These are phyloP conservation scores for Styela plicata DNA, from an alignment of 23 tunicate genomes.

Conservation along the genomic window DNA sequence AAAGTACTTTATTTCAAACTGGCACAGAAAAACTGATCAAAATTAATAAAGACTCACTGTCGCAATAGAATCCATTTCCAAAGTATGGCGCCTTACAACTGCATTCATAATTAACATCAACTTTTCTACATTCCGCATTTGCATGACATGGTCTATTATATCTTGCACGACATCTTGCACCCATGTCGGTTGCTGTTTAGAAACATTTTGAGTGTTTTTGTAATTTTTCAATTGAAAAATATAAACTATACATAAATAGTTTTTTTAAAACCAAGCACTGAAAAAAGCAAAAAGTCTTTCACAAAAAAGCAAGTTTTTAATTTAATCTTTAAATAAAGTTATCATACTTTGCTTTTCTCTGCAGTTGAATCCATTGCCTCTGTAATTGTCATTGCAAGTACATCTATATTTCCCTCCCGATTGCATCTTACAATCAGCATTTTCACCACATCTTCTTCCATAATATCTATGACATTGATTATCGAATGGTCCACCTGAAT, in stretches of 20 bases:
- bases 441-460: conserved; percentile 12
- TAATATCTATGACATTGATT: conserved; percentile 14
- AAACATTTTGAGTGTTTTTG: no score
- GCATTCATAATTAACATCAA: background rate
- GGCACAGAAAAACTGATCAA: no score
- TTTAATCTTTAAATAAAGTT: no score
- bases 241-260: no score
- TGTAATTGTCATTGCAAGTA: conserved; percentile 7
- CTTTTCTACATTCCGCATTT: conserved; percentile 10
- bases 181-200: background rate
- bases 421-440: background rate
- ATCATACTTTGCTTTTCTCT: background rate
- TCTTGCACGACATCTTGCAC: conserved; percentile 5
- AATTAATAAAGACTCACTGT: background rate
- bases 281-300: no score
- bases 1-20: no score
- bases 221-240: no score
- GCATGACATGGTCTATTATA: background rate
- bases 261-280: no score
- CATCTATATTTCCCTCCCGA: conserved; percentile 3
- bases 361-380: conserved; percentile 36
- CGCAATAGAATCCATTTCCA: conserved; percentile 23
- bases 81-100: conserved; percentile 11
- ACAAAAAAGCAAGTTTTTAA: no score
- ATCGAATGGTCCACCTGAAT: background rate